phyloP scores from a whole-genome alignment of 2,113 vertebrate genomes.

The Hucho hucho region DNA sequence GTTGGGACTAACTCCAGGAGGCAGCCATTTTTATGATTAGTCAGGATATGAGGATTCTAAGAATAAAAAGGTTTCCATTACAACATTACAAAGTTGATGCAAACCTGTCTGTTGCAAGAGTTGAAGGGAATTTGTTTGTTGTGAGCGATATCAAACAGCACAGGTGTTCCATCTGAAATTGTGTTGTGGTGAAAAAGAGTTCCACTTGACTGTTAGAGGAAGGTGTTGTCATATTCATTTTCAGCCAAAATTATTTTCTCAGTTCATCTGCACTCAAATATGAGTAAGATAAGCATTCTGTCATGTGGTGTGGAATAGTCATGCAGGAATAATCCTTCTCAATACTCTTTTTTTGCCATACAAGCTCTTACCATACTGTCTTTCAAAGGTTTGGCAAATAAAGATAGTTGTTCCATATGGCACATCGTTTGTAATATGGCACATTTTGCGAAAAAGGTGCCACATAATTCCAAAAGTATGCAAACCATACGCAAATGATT shows the following conservation, averaged over 20 bases:
- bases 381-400: not conserved
- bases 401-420: not conserved
- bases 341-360: not conserved
- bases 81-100: not conserved
- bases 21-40: not conserved
- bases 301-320: not conserved
- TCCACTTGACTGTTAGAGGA: not conserved
- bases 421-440: not conserved
- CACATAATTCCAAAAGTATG: no score
- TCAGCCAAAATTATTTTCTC: not conserved
- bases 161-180: not conserved
- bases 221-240: slow-evolving; percentile 14
- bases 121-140: not conserved
- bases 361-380: not conserved
- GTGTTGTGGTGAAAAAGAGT: not conserved
- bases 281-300: not conserved
- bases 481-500: no score
- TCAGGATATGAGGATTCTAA: not conserved
- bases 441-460: no score
- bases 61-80: not conserved
- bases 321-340: not conserved
- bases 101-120: not conserved
- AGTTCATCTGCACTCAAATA: not conserved
- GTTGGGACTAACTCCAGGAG: not conserved
- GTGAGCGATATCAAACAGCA: not conserved